Evolutionary conservation across 2,113 vertebrate genomes (phyloP).

Genomic region (Carettochelys insculpta): DNA sequence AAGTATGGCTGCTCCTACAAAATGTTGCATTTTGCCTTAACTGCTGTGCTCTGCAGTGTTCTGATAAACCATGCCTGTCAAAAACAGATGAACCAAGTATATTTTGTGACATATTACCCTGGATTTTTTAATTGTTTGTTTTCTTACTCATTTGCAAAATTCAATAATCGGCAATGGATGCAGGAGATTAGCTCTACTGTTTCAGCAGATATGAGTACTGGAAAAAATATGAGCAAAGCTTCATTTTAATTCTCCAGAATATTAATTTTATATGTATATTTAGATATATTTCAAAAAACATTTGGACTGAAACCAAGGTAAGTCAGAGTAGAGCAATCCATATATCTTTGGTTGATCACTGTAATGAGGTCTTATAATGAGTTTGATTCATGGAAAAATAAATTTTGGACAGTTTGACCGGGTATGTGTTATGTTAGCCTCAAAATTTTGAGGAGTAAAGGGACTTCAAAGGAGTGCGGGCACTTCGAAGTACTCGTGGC

Average conservation of each 20-base stretch:
- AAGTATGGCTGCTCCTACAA: not conserved
- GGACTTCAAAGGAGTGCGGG: too few relatives aligned
- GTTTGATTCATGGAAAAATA: not conserved
- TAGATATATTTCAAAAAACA: not conserved
- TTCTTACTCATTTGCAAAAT: not conserved
- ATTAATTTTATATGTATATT: not conserved
- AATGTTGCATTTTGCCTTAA: not conserved
- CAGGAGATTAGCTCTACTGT: not conserved
- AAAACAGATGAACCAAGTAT: not conserved
- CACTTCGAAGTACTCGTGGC: too few relatives aligned
- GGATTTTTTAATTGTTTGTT: not conserved
- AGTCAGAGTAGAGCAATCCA: not conserved
- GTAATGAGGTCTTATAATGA: not conserved
- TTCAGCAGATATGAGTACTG: not conserved
- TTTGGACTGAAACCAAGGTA: not conserved
- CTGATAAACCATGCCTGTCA: not conserved
- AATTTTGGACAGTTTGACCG: not conserved
- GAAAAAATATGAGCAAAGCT: not conserved
- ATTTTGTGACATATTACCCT: not conserved
- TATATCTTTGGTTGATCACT: not conserved
- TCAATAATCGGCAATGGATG: not conserved
- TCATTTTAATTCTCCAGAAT: not conserved
- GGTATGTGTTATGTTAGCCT: too few relatives aligned
- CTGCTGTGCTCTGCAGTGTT: not conserved
- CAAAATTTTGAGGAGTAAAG: too few relatives aligned